phyloP scores from a whole-genome alignment of 2,888 invertebrate species.

The Apomyelois bistriatella region DNA sequence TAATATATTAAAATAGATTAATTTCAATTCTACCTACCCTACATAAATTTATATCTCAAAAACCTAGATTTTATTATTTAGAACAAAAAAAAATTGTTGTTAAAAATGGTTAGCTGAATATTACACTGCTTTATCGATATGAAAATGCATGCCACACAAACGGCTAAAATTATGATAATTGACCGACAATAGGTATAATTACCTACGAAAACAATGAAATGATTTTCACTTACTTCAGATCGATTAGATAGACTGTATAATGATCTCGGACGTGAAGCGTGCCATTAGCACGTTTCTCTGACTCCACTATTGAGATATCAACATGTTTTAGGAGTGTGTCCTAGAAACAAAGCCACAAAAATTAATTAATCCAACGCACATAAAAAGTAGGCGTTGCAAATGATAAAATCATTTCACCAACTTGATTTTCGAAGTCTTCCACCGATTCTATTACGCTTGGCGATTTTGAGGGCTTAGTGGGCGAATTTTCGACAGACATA shows the following conservation, averaged over 20 bases:
- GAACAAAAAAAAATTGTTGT: too few species aligned
- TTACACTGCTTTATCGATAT: neutral
- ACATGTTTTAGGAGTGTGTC: slow-evolving; percentile 84
- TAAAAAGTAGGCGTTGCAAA: slow-evolving; percentile 54
- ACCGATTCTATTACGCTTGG: slow-evolving; percentile 52
- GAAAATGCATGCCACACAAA: neutral
- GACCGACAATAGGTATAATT: slow-evolving; percentile 34
- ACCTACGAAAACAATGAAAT: slow-evolving; percentile 42
- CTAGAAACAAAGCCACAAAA: slow-evolving; percentile 59
- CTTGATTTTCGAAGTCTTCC: slow-evolving; percentile 64
- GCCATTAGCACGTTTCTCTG: slow-evolving; percentile 87
- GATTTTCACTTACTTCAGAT: slow-evolving; percentile 83
- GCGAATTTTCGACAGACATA: slow-evolving; percentile 58
- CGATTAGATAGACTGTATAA: slow-evolving; percentile 88
- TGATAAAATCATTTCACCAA: slow-evolving; percentile 30
- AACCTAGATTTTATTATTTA: too few species aligned
- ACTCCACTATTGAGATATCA: slow-evolving; percentile 87
- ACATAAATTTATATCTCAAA: too few species aligned
- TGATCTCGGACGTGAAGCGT: slow-evolving; percentile 87
- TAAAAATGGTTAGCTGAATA: neutral
- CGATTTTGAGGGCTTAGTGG: slow-evolving; percentile 51
- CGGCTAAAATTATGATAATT: slow-evolving; percentile 30
- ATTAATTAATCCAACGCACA: slow-evolving; percentile 10
- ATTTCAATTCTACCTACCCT: too few species aligned
- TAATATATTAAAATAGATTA: too few species aligned